phyloP scores from a whole-genome alignment of 2,888 invertebrate genomes.

The Volucella inanis region DNA sequence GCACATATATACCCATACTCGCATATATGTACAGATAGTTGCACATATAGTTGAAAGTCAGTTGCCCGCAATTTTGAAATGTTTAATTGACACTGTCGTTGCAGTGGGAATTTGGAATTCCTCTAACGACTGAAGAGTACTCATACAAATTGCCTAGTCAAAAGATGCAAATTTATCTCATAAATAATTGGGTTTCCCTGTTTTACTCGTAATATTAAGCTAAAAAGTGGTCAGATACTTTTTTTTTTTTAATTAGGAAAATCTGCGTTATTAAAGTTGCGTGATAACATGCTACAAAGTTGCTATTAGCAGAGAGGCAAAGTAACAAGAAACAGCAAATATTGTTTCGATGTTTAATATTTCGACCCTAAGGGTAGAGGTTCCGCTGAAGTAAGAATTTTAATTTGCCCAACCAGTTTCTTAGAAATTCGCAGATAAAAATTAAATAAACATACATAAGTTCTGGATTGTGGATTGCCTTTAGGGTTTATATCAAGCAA shows the following conservation, averaged over 20 bases:
- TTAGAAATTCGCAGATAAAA: constrained; percentile 9
- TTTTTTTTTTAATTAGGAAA: constrained; percentile 53
- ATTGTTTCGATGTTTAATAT: constrained; percentile 56
- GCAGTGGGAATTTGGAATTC: not conserved
- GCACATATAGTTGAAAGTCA: not conserved
- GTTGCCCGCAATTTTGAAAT: constrained; percentile 4
- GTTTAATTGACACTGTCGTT: not conserved
- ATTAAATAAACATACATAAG: not conserved
- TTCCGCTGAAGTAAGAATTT: constrained; percentile 41
- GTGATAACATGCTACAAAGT: constrained; percentile 60
- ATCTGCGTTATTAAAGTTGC: constrained; percentile 45
- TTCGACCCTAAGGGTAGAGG: constrained; percentile 47
- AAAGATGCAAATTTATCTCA: constrained; percentile 54
- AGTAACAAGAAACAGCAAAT: constrained; percentile 19
- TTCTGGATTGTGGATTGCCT: not conserved
- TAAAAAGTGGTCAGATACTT: constrained; percentile 31
- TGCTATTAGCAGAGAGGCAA: constrained; percentile 20
- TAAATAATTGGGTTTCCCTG: constrained; percentile 42
- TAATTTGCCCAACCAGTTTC: constrained; percentile 37
- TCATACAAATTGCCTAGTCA: constrained; percentile 6
- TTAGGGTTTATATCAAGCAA: not conserved
- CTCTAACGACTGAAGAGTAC: not conserved
- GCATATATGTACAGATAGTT: not conserved
- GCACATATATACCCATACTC: not conserved
- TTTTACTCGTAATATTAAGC: not conserved